Conservation (phyloP, 2,797 vertebrate species). For the Tapera naevia region DNA sequence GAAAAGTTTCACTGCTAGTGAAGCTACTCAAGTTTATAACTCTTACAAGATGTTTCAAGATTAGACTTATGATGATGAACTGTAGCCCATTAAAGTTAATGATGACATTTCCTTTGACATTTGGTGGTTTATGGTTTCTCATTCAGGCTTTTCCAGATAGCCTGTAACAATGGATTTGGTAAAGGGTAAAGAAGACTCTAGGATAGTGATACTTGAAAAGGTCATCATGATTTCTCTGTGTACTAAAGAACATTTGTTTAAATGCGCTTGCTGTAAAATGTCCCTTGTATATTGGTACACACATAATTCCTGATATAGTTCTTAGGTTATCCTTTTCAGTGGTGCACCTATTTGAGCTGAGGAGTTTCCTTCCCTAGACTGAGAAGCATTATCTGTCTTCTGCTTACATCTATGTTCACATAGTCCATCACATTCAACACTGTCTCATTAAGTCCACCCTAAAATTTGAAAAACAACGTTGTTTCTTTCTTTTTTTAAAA, state of each 20-base stretch:
- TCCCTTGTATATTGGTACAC: not conserved
- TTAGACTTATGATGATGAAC: constrained; percentile 18
- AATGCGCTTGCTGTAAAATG: not conserved
- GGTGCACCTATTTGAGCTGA: not conserved
- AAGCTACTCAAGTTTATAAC: not conserved
- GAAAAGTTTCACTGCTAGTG: not conserved
- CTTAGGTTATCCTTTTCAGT: not conserved
- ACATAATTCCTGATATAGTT: not conserved
- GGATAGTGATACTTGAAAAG: constrained; percentile 47
- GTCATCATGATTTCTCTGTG: constrained; percentile 51
- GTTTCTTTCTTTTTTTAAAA: not conserved
- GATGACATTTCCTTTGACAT: constrained; percentile 59
- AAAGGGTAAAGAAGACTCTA: constrained; percentile 48
- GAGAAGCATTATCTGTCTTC: not conserved
- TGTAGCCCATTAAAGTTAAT: constrained; percentile 49
- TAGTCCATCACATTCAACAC: not conserved
- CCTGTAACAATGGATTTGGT: constrained; percentile 15
- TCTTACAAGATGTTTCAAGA: constrained; percentile 24
- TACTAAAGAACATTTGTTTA: constrained; percentile 47
- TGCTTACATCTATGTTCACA: not conserved
- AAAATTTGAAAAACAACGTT: not conserved
- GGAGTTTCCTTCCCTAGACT: not conserved
- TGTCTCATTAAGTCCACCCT: not conserved
- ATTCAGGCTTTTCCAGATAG: constrained; percentile 22
- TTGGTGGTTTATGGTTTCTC: constrained; percentile 46